These are phyloP conservation scores for Aporrectodea caliginosa DNA, from an alignment of 1,140 invertebrate genomes.

Conservation along the genomic window DNA sequence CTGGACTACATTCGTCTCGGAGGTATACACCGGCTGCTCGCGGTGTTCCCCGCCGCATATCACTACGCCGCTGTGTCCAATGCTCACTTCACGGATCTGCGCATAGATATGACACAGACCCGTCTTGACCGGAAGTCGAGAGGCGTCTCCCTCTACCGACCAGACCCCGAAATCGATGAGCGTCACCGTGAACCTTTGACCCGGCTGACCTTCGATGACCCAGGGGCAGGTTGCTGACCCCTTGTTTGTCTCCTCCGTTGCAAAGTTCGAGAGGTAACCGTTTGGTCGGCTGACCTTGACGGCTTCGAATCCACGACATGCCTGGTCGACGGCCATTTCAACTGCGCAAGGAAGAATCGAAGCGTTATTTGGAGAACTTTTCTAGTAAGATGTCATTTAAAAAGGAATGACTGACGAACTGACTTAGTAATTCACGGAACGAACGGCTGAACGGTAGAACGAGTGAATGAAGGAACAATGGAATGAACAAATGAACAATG, in stretches of 20 bases:
- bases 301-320: not conserved
- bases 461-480: no score
- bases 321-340: not conserved
- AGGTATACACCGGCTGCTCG: conserved; percentile 13
- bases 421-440: no score
- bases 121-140: not conserved
- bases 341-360: not conserved
- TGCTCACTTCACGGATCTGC: not conserved
- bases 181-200: conserved; percentile 15
- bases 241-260: conserved; percentile 21
- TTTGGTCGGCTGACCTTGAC: not conserved
- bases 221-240: conserved; percentile 30
- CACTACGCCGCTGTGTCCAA: not conserved
- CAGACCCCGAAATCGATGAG: conserved; percentile 10
- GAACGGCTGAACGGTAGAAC: no score
- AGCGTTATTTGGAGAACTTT: no score
- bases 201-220: conserved; percentile 28
- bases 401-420: no score
- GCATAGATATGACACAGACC: conserved; percentile 19
- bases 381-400: no score
- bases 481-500: no score
- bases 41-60: conserved; percentile 18
- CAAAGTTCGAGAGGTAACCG: conserved; percentile 30
- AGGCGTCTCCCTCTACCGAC: conserved; percentile 1
- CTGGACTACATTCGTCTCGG: conserved; percentile 5